A percentile compares a stretch with the other conserved stretches of the same genome.
phyloP scores from a whole-genome alignment of 2,888 invertebrate genomes.

The Brachynemurus nebulosus region DNA sequence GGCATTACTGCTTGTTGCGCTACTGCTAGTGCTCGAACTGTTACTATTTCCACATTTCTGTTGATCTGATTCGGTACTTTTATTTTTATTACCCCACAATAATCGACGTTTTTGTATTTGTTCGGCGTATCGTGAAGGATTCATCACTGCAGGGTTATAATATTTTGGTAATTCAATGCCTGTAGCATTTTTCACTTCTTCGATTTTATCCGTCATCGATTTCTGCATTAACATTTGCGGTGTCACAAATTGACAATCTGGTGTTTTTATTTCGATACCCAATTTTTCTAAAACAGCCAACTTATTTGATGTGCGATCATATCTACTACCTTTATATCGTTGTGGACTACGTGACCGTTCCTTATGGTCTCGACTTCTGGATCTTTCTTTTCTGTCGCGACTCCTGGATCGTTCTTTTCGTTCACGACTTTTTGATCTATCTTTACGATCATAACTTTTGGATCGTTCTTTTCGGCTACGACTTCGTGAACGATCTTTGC shows the following conservation, averaged over 20 bases:
- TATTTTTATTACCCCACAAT: conserved; percentile 72
- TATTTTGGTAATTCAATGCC: conserved; percentile 48
- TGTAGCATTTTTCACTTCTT: conserved; percentile 28
- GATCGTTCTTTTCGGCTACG: conserved; percentile 13
- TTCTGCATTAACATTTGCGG: conserved; percentile 39
- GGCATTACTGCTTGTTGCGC: conserved; percentile 29
- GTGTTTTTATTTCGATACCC: conserved; percentile 39
- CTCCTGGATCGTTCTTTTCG: conserved; percentile 17
- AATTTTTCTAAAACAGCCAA: conserved; percentile 34
- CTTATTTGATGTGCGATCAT: conserved; percentile 33
- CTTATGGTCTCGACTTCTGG: conserved; percentile 25
- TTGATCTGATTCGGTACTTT: conserved; percentile 9
- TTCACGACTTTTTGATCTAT: conserved; percentile 8
- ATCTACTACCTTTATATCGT: conserved; percentile 26
- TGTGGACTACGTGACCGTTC: conserved; percentile 20
- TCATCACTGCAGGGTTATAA: conserved; percentile 59
- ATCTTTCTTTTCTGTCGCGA: conserved; percentile 23
- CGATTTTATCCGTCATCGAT: conserved; percentile 32
- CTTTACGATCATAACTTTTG: conserved; percentile 16
- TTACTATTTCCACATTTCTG: conserved; percentile 10
- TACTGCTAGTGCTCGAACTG: conserved; percentile 21
- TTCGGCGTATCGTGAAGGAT: conserved; percentile 69
- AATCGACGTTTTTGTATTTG: conserved; percentile 86
- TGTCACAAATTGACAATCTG: conserved; percentile 39
- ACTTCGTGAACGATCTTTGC: conserved; percentile 8